Evolutionary conservation across 2,888 invertebrate species (phyloP), one percentile per base, ranked within the genome.

Genomic region (Himalopsyche japonica): DNA sequence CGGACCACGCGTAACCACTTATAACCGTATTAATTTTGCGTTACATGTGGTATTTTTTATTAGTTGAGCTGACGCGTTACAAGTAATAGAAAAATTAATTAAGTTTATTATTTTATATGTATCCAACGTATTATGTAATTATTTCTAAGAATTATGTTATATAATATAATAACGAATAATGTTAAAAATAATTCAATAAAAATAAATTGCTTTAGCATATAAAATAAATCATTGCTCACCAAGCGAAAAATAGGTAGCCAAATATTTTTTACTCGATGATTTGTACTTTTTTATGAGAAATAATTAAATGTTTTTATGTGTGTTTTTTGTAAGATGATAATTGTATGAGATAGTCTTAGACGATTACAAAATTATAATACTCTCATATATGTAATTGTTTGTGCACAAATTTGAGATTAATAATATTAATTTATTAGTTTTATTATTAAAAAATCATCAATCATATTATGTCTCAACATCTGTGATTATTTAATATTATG

Each of bases 391-490:
- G 7, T 70, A 12, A 27, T 8, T 70, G 10, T 30, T 24, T 30
- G 15, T 20, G 57, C 70, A 70, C 70, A 70, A 24, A 70, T 70
- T 27, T 70, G 70, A 70, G 70, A 70, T 70, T 70, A 70, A 27
- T 70, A 70, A 70, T 70, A 70, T 70, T 70, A 70, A 30, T 70
- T 70, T 70, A 30, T 27, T 24, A 70, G 27, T 70, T 70, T 27
- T 27, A 70, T 70, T 70, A 24, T 57, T 24, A 30, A 70, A n/a
- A 24, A 70, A 70, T 70, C 70, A 70, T 70, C 70, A 70, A 70
- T 70, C 70, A 70, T 70, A 57, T 57, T 70, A 70, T 70, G 70
- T 70, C 70, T 70, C 70, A 70, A 70, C 70, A 70, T 70, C 70
- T 70, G 70, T 70, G 70, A 70, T 70, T 70, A 70, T 70, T 70